Evolutionary conservation across 2,888 invertebrate species (phyloP).

Genomic region (Ormyrus nitidulus): DNA sequence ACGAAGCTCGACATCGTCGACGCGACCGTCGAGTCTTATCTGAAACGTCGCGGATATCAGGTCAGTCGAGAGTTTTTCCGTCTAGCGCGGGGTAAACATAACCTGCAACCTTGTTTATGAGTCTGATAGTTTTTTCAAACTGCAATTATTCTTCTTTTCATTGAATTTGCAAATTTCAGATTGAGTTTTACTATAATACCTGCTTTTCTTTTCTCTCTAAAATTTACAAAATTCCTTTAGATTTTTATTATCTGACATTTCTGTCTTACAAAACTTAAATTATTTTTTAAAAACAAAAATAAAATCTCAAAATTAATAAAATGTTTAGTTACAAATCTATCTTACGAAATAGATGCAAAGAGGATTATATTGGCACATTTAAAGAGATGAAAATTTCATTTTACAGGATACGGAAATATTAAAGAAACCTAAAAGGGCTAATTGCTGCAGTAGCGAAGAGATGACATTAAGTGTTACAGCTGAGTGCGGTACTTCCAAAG

Average conservation of each 20-base stretch:
- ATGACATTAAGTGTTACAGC: conserved; percentile 84
- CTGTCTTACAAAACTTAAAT: not conserved
- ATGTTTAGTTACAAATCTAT: too few species aligned
- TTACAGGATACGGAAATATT: conserved; percentile 80
- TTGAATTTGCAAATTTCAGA: not conserved
- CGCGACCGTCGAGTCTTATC: conserved; percentile 81
- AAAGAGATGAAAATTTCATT: too few species aligned
- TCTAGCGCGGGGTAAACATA: conserved; percentile 57
- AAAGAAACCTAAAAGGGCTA: conserved; percentile 78
- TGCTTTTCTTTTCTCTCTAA: too few species aligned
- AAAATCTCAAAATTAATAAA: too few species aligned
- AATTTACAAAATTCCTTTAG: too few species aligned
- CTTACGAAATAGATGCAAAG: too few species aligned
- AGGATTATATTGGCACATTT: too few species aligned
- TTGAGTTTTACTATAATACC: too few species aligned
- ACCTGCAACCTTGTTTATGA: conserved; percentile 63
- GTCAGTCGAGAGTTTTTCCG: conserved; percentile 71
- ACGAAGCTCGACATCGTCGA: conserved; percentile 82
- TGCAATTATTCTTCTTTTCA: not conserved
- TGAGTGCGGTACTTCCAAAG: conserved; percentile 83
- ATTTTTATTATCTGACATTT: too few species aligned
- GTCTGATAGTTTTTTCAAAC: too few species aligned
- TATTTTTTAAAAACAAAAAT: conserved; percentile 59
- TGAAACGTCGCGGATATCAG: conserved; percentile 83
- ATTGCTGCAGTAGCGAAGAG: conserved; percentile 81